Evolutionary conservation across 2,888 invertebrate genomes (phyloP).

Genomic region (Dicranocentrus wangi): DNA sequence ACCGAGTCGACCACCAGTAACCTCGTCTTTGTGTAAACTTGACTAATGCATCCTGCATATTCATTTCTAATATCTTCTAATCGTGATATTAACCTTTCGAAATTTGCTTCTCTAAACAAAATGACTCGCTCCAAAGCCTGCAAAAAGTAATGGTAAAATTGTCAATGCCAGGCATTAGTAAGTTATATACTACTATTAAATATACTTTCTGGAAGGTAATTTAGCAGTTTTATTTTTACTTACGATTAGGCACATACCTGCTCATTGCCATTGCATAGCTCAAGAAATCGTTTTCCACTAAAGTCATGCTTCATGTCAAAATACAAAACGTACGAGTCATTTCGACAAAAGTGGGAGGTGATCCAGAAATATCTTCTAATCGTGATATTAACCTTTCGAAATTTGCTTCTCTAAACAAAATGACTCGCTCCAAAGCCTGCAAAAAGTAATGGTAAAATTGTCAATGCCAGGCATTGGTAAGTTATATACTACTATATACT

Average conservation of each 20-base stretch:
- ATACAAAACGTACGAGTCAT: slow-evolving; percentile 79
- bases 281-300: slow-evolving; percentile 78
- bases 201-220: slow-evolving; percentile 77
- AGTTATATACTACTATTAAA: too few species aligned
- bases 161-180: too few species aligned
- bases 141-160: slow-evolving; percentile 68
- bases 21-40: slow-evolving; percentile 24
- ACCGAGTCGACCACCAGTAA: slow-evolving; percentile 55
- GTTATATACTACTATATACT: too few species aligned
- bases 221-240: too few species aligned
- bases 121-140: slow-evolving; percentile 78
- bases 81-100: too few species aligned
- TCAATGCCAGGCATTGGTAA: too few species aligned
- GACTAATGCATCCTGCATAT: slow-evolving; percentile 75
- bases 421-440: slow-evolving; percentile 78
- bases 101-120: slow-evolving; percentile 77
- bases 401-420: slow-evolving; percentile 77
- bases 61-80: slow-evolving; percentile 78
- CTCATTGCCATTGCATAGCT: slow-evolving; percentile 33
- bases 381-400: too few species aligned
- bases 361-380: too few species aligned
- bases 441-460: slow-evolving; percentile 69
- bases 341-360: slow-evolving; percentile 76
- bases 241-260: too few species aligned
- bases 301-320: slow-evolving; percentile 86